Conservation (phyloP, 2,113 vertebrate genomes). For the Chaetops frenatus region DNA sequence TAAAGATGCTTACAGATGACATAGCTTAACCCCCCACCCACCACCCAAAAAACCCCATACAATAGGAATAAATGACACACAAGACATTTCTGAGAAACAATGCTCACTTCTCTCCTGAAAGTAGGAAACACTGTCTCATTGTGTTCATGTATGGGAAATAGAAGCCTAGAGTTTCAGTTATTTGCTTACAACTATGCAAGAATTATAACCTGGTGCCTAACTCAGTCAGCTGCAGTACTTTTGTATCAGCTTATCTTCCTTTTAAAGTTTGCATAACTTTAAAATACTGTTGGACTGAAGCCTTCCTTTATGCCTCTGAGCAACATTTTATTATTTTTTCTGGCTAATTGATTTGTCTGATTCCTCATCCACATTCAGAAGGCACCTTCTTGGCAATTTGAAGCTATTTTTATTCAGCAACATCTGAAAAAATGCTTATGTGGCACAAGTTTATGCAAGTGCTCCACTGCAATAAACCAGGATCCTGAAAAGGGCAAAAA, state of each 20-base stretch:
- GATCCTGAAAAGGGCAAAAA: background rate
- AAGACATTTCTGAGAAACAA: background rate
- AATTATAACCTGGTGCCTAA: background rate
- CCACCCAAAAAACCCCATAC: accelerated
- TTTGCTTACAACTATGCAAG: background rate
- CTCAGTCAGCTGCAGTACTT: background rate
- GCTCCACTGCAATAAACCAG: background rate
- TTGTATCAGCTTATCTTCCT: background rate
- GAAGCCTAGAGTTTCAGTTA: background rate
- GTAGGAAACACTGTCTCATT: background rate
- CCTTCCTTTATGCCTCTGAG: background rate
- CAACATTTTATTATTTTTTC: background rate
- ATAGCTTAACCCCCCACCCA: background rate
- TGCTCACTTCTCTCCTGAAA: background rate
- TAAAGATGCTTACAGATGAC: background rate
- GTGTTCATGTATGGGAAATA: background rate
- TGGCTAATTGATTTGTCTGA: background rate
- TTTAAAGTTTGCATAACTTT: background rate
- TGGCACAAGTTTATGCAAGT: background rate
- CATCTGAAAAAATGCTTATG: background rate
- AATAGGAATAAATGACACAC: background rate
- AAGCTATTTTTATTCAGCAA: background rate
- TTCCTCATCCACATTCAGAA: background rate
- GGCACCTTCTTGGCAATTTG: background rate
- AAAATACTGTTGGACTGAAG: background rate